These are phyloP conservation scores for Amia ocellicauda DNA, from an alignment of 2,113 vertebrate genomes.

Conservation along the genomic window DNA sequence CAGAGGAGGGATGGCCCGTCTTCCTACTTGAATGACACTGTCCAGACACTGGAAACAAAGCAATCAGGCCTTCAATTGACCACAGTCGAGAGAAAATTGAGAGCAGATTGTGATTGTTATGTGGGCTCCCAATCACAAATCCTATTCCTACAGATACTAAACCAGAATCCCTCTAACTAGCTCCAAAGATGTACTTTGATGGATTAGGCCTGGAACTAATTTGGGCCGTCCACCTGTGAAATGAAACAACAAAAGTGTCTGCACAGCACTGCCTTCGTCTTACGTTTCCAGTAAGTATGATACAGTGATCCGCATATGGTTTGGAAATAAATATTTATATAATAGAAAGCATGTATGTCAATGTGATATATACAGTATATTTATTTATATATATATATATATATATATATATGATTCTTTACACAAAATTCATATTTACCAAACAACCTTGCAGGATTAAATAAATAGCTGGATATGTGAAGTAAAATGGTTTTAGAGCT, in stretches of 20 bases:
- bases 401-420: too few species aligned
- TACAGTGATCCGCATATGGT: slow-evolving; percentile 3
- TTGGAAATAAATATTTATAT: too few species aligned
- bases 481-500: too few species aligned
- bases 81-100: slow-evolving; percentile 9
- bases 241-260: slow-evolving; percentile 46
- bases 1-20: too few species aligned
- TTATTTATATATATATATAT: too few species aligned
- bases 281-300: slow-evolving; percentile 39
- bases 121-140: slow-evolving; percentile 25
- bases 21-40: slow-evolving; percentile 18
- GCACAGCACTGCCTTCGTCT: slow-evolving; percentile 13
- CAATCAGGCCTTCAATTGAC: slow-evolving; percentile 25
- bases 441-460: too few species aligned
- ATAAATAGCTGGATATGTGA: too few species aligned
- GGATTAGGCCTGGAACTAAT: slow-evolving; percentile 60
- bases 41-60: slow-evolving; percentile 29
- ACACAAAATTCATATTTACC: too few species aligned
- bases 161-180: slow-evolving; percentile 20
- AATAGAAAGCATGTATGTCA: too few species aligned
- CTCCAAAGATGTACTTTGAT: slow-evolving; percentile 34
- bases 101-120: slow-evolving; percentile 26
- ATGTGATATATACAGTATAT: too few species aligned
- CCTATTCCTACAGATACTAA: slow-evolving; percentile 29
- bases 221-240: slow-evolving; percentile 63